Base-by-base conservation (phyloP, 2,113 vertebrate species). In the Datnioides undecimradiatus region DNA sequence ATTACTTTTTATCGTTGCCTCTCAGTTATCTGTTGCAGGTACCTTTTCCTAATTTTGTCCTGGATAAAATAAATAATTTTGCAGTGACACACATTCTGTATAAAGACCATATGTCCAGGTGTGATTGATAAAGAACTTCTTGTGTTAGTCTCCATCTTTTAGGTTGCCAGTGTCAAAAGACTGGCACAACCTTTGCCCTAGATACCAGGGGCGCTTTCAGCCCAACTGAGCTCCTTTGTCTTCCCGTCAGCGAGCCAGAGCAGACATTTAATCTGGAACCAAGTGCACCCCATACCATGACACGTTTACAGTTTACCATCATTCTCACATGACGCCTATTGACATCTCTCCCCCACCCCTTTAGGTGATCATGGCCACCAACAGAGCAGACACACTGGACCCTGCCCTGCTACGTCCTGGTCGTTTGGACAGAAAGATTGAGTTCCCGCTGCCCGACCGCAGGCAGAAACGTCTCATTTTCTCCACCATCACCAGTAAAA, bases 311-410 rank as follows among this genome's bases (percentile, higher is more conserved):
- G 14, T 51, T 43, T 1, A 41, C 21, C 36, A 6, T n/a, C 14
- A 29, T 69, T 17, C 33, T 65, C 16, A 43, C 29, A 34, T 27
- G 38, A 45, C 3, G 2, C 36, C 40, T 25, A 0, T 6, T 51
- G 41, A 25, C 45, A 45, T 48, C n/a, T 84, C 36, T 43, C 27
- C 23, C 23, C 17, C n/a, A n/a, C n/a, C 14, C 11, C 17, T 0
- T 46, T 78, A 98, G 97, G 97, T 98, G 73, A 98, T 98, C 90
- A 98, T 98, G 97, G 97, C 97, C 58, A 98, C 97, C 0, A 99
- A 99, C 95, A 91, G 97, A 55, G 97, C 97, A 0, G 97, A 99
- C 88, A 99, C 97, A 0, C 88, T 99, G 88, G 97, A 99, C 82
- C 97, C 97, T 0, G 97, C 97, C 3, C 90, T 99, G 78, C 91